These are phyloP conservation scores for Stenopsyche tienmushanensis DNA, from an alignment of 1,140 invertebrate genomes.

Conservation along the genomic window DNA sequence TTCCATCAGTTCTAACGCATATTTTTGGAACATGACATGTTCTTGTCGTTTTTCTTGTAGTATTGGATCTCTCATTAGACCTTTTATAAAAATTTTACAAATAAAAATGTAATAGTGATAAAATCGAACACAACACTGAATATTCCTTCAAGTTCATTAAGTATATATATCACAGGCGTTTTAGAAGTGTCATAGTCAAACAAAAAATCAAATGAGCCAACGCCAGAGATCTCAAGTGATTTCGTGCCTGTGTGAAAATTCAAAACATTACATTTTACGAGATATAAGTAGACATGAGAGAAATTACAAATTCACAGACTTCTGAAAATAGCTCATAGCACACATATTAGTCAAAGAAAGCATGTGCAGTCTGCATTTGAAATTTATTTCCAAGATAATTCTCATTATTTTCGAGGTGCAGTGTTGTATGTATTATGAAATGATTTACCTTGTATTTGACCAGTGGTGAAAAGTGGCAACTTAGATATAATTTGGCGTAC, in stretches of 20 bases:
- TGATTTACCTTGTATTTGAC: constrained; percentile 81
- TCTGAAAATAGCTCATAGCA: too few species aligned
- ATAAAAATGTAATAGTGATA: neutral
- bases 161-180: too few species aligned
- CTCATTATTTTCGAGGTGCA: too few species aligned
- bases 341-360: neutral
- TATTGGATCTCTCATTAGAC: constrained; percentile 93
- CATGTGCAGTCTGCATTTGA: too few species aligned
- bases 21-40: constrained; percentile 95
- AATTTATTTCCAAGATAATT: too few species aligned
- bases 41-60: constrained; percentile 94
- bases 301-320: too few species aligned
- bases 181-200: too few species aligned
- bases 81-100: constrained; percentile 53
- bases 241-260: too few species aligned
- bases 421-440: neutral
- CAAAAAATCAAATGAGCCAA: too few species aligned
- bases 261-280: too few species aligned
- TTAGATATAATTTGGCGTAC: constrained; percentile 95
- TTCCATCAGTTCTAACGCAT: constrained; percentile 88
- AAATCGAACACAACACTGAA: neutral
- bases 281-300: neutral
- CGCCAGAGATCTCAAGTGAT: too few species aligned
- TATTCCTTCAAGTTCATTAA: too few species aligned
- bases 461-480: constrained; percentile 90